Evolutionary conservation across 2,113 vertebrate species (phyloP), one percentile per base, ranked within the genome.

Genomic region (Ctenomys sociabilis): DNA sequence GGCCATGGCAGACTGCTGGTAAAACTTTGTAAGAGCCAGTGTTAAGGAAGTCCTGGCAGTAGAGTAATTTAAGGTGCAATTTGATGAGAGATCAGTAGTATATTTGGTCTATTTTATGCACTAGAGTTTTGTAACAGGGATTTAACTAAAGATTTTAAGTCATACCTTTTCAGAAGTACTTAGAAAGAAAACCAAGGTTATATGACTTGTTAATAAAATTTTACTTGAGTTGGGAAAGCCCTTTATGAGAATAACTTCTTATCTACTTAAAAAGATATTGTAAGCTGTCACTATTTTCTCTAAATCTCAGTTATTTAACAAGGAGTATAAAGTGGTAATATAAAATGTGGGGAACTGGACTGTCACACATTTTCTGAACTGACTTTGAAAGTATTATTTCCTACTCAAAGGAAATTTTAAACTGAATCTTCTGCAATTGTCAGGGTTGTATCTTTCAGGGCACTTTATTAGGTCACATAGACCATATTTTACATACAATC

Each of bases 151-250:
- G 78, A 57, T 61, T 45, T 91, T 81, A 45, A 77, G 70, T 91
- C 66, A 81, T 32, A 92, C 17, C 37, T 94, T 70, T 73, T 95
- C 80, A 14, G 28, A 91, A 40, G 11, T 52, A 24, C 87, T 95
- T 91, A 82, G 30, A 72, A 91, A 88, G 61, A 52, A 95, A 89
- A 54, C 73, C 84, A 68, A 90, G 73, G 72, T 88, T 64, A 86
- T 83, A 52, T 73, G 66, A 63, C 35, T 82, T 94, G 59, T 91
- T 94, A 91, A 89, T 95, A 96, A 91, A 88, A 91, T 88, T 93
- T 93, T 95, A 72, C 78, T 91, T 88, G 83, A 89, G 10, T 61
- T 85, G 61, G 17, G 61, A 90, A 95, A 93, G 43, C 22, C 30
- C 11, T 94, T 85, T 66, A 73, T 85, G 73, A 93, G n/a, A 80